Evolutionary conservation across 2,888 invertebrate species (phyloP), one percentile per base, ranked within the genome.

Genomic region (Charanyca ferruginea): DNA sequence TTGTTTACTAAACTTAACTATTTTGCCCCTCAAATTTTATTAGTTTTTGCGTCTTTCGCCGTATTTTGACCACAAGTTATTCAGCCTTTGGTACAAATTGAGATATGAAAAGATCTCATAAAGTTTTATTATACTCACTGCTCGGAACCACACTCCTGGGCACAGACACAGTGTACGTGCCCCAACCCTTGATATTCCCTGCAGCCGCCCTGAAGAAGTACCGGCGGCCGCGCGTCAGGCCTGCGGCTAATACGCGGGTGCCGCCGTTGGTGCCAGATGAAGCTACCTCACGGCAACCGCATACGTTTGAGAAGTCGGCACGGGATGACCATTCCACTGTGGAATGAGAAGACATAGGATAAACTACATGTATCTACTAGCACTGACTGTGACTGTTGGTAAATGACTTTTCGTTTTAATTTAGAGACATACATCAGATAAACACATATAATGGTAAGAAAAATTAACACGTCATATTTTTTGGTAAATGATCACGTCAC

Each of bases 261-360:
- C 94, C 95, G 23, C 92, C 91, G 95, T 91, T 78, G 0, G 87
- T 79, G 0, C 91, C 90, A 0, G 89, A 81, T 0, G 91, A 89
- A 0, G 90, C 73, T 48, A 99, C 96, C 85, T 98, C 98, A 23
- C 97, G 96, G 83, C 97, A 97, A 0, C 98, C 99, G 65, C 97
- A 97, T 60, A 98, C 94, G 74, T 97, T 97, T 22, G 97, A 96
- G 92, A 99, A 99, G 87, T 98, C 98, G 6, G 98, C 97, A 55
- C 97, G 96, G 9, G 97, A 97, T 77, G 99, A 98, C 99, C 99
- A 99, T 96, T 99, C 98, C 89, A 99, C 99, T 98, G 54, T 20
- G 92, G 13, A 90, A 89, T n/a, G 7, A 77, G 49, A 89, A 13
- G 85, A 84, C 38, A 35, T 35, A 32, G 32, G 16, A 38, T 38